These are phyloP conservation scores for Sminthurides aquaticus DNA, from an alignment of 2,888 invertebrate species.

Conservation along the genomic window DNA sequence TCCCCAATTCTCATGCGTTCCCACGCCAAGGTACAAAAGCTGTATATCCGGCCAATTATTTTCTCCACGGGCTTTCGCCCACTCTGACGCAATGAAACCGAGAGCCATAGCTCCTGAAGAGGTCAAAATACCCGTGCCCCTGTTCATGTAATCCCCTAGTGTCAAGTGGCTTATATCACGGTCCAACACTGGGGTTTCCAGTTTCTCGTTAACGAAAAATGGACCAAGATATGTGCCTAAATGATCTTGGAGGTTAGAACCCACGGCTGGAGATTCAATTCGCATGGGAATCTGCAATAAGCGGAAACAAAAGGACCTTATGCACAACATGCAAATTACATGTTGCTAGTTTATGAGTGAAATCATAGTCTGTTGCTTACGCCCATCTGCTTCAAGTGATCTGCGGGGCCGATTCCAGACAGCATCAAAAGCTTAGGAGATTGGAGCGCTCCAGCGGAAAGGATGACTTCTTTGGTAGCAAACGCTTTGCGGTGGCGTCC, in stretches of 20 bases:
- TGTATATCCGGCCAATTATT: constrained; percentile 32
- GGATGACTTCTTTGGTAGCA: constrained; percentile 30
- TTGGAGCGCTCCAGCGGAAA: constrained; percentile 34
- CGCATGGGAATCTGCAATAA: constrained; percentile 25
- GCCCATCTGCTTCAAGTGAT: constrained; percentile 25
- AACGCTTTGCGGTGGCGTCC: constrained; percentile 17
- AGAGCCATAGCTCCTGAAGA: constrained; percentile 24
- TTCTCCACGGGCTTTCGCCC: constrained; percentile 31
- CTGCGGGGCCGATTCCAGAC: constrained; percentile 34
- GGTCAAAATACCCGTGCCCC: constrained; percentile 31
- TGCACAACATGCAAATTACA: neutral
- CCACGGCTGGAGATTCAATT: constrained; percentile 25
- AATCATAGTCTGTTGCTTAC: too few species aligned
- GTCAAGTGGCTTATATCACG: constrained; percentile 29
- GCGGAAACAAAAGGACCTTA: neutral
- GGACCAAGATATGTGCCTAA: constrained; percentile 32
- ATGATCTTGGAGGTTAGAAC: constrained; percentile 34
- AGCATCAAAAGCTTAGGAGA: constrained; percentile 34
- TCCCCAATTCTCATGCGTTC: constrained; percentile 26
- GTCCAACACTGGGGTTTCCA: constrained; percentile 21
- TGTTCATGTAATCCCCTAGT: constrained; percentile 19
- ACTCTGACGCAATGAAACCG: constrained; percentile 27
- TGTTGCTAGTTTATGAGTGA: too few species aligned
- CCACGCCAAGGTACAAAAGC: constrained; percentile 23
- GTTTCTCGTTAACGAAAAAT: constrained; percentile 29